Conservation (phyloP, 2,888 invertebrate genomes). For the Ptychoptera albimana region DNA sequence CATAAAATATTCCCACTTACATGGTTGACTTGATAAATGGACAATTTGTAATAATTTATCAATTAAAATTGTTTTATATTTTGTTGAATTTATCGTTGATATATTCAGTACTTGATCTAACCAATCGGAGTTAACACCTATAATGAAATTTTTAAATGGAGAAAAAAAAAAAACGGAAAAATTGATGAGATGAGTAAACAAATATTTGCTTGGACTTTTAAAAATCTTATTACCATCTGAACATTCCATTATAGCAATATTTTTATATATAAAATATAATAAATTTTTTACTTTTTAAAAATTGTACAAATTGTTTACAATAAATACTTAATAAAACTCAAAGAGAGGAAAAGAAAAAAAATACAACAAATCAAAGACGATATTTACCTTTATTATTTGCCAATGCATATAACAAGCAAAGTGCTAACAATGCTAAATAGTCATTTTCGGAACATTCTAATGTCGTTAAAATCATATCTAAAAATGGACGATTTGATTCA, state of each 20-base stretch:
- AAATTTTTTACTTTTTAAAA: too few species aligned
- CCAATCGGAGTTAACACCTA: conserved; percentile 71
- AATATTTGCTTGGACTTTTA: not conserved
- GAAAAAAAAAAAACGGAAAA: too few species aligned
- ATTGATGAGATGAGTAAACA: too few species aligned
- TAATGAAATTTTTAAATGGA: conserved; percentile 13
- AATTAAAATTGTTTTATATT: conserved; percentile 68
- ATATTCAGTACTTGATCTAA: conserved; percentile 63
- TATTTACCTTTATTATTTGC: conserved; percentile 80
- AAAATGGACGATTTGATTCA: conserved; percentile 41
- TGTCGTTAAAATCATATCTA: conserved; percentile 76
- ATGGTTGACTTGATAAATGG: conserved; percentile 68
- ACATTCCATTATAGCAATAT: too few species aligned
- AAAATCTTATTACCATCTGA: too few species aligned
- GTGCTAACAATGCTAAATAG: conserved; percentile 78
- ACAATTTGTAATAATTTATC: conserved; percentile 74
- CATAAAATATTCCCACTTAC: conserved; percentile 36
- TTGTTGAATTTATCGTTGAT: conserved; percentile 39
- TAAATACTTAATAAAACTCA: not conserved
- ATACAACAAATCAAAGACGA: not conserved
- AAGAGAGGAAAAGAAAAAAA: conserved; percentile 2
- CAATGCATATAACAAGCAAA: conserved; percentile 85
- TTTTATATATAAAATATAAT: too few species aligned
- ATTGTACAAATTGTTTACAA: too few species aligned
- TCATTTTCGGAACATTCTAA: conserved; percentile 86